These are phyloP conservation scores for Esox masquinongy DNA, from an alignment of 2,797 vertebrate species.

Conservation along the genomic window DNA sequence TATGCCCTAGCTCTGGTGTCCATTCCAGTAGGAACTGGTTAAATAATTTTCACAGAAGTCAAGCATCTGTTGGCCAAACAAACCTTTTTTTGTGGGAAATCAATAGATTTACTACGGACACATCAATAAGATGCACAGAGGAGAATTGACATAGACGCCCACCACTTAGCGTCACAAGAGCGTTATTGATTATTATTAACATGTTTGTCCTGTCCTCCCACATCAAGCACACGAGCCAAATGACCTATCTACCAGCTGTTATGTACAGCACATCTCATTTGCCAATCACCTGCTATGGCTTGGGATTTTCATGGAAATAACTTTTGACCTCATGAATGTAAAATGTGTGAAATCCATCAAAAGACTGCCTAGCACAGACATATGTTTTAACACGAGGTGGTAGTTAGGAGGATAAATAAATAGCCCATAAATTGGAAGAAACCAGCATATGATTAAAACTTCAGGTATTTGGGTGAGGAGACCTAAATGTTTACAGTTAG, in stretches of 20 bases:
- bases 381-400: neutral
- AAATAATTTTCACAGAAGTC: neutral
- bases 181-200: neutral
- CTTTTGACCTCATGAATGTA: neutral
- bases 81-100: neutral
- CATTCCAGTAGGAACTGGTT: too few relatives aligned
- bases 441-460: neutral
- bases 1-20: too few relatives aligned
- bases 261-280: neutral
- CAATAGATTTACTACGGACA: neutral
- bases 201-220: slow-evolving; percentile 1
- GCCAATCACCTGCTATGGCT: neutral
- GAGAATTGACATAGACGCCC: neutral
- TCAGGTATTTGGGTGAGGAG: too few relatives aligned
- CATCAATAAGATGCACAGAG: neutral
- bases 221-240: neutral
- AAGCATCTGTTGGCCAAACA: neutral
- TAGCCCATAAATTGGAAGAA: neutral
- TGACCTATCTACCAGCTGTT: neutral
- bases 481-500: too few relatives aligned
- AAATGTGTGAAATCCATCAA: neutral
- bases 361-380: neutral
- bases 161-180: neutral
- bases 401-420: neutral
- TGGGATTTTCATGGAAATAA: neutral